Conservation (phyloP, 2,113 vertebrate species). For the Psilopsiagon aymara region DNA sequence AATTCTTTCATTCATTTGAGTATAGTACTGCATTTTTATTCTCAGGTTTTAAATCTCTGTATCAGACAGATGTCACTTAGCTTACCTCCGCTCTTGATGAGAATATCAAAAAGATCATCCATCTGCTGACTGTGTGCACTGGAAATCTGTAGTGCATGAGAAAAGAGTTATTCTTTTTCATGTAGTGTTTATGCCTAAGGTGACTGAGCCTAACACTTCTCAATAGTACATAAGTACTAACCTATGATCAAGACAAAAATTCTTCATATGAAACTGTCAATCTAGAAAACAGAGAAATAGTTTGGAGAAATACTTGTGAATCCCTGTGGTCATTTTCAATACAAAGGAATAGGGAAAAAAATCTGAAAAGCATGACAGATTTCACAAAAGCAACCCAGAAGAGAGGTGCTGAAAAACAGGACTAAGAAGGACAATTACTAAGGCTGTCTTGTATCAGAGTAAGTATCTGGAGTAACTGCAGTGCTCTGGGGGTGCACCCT, state of each 20-base stretch:
- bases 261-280: neutral
- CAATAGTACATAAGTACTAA: neutral
- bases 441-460: neutral
- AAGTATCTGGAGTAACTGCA: neutral
- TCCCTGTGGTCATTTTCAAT: neutral
- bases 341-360: neutral
- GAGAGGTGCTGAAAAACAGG: neutral
- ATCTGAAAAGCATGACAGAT: neutral
- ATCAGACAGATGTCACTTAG: neutral
- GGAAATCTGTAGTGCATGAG: slow-evolving; percentile 77
- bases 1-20: neutral
- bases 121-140: slow-evolving; percentile 95
- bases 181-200: neutral
- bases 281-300: neutral
- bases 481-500: neutral
- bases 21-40: neutral
- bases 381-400: neutral
- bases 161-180: neutral
- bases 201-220: neutral
- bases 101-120: slow-evolving; percentile 98
- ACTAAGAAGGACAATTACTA: neutral
- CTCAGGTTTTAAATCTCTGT: neutral
- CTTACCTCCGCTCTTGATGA: slow-evolving; percentile 97
- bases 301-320: neutral
- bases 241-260: neutral